phyloP scores from a whole-genome alignment of 2,888 invertebrate genomes.

The Netelia inedita region DNA sequence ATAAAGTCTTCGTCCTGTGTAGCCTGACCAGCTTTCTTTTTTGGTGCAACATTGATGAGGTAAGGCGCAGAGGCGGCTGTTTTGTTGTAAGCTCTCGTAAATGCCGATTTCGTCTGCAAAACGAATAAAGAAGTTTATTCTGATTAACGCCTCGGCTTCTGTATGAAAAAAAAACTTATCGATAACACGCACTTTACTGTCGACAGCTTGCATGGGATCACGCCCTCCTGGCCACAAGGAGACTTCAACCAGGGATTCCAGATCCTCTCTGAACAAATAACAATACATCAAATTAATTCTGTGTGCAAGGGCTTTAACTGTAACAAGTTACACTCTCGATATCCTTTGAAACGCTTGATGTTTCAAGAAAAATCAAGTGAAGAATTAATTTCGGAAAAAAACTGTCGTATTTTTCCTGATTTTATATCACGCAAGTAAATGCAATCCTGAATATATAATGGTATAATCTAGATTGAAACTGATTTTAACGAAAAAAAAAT shows the following conservation, averaged over 20 bases:
- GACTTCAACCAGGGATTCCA: slow-evolving; percentile 95
- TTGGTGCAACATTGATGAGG: slow-evolving; percentile 89
- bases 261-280: slow-evolving; percentile 90
- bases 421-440: neutral
- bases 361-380: neutral
- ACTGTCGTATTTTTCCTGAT: neutral
- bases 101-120: slow-evolving; percentile 94
- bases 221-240: slow-evolving; percentile 93
- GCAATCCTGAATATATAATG: too few relatives aligned
- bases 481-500: neutral
- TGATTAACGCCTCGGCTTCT: neutral
- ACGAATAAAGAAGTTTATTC: neutral
- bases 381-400: too few relatives aligned
- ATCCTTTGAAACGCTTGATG: neutral
- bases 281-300: neutral
- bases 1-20: slow-evolving; percentile 84
- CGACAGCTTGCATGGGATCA: slow-evolving; percentile 92
- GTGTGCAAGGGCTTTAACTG: too few relatives aligned
- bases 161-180: neutral
- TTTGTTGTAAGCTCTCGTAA: slow-evolving; percentile 97
- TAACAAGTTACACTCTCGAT: neutral
- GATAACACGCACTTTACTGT: slow-evolving; percentile 87
- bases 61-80: slow-evolving; percentile 92
- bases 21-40: slow-evolving; percentile 85
- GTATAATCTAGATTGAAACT: too few relatives aligned